Percentiles rank a stretch among this genome's conserved stretches.
These are phyloP conservation scores for Myripristis murdjan DNA, from an alignment of 2,797 vertebrate species.

Conservation along the genomic window DNA sequence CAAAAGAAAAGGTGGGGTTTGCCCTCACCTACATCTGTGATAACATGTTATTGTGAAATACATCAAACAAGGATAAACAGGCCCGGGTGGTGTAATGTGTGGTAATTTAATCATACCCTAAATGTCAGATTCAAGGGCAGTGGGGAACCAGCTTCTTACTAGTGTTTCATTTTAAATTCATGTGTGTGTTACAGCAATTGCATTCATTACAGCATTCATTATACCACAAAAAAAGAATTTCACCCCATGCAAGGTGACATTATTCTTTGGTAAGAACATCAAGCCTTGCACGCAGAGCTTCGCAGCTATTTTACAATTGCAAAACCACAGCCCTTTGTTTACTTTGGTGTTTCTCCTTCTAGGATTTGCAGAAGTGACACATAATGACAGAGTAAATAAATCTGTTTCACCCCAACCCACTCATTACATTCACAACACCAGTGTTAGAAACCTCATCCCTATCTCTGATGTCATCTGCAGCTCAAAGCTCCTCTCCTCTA, in stretches of 20 bases:
- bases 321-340: constrained; percentile 6
- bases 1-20: too few relatives aligned
- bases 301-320: not conserved
- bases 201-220: too few relatives aligned
- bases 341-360: constrained; percentile 14
- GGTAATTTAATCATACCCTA: constrained; percentile 14
- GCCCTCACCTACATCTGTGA: not conserved
- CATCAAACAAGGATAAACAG: constrained; percentile 15
- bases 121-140: constrained; percentile 7
- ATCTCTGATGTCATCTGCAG: not conserved
- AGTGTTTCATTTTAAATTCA: not conserved
- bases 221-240: too few relatives aligned
- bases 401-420: constrained; percentile 33
- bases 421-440: constrained; percentile 54
- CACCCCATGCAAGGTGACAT: not conserved
- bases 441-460: constrained; percentile 18
- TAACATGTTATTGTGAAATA: constrained; percentile 1
- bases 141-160: not conserved
- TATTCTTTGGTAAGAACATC: not conserved
- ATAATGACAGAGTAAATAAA: constrained; percentile 50
- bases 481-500: not conserved
- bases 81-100: constrained; percentile 11
- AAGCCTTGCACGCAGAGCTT: not conserved
- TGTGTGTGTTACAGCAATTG: too few relatives aligned
- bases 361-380: constrained; percentile 38